Percentiles rank a stretch among this genome's conserved stretches.
Conservation (phyloP, 2,888 invertebrate genomes). For the Stenoptilia bipunctidactyla region DNA sequence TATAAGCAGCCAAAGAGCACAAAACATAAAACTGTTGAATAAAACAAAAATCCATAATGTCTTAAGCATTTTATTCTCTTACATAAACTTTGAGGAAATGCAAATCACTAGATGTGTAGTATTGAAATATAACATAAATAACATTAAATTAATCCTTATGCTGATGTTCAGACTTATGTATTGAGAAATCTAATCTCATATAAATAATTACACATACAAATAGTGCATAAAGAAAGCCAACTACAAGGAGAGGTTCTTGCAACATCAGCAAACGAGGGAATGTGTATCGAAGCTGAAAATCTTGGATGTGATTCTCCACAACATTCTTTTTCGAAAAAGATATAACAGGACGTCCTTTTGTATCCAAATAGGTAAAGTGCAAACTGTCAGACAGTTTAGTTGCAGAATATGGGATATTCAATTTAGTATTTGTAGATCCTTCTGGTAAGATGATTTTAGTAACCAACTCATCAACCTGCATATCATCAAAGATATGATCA, state of each 20-base stretch:
- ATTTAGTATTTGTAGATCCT: constrained; percentile 84
- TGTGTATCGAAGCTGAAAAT: constrained; percentile 90
- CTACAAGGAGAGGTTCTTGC: constrained; percentile 93
- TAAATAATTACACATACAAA: constrained; percentile 94
- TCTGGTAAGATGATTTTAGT: constrained; percentile 95
- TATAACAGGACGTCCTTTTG: constrained; percentile 91
- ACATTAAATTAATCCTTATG: constrained; percentile 55
- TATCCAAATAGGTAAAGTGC: constrained; percentile 95
- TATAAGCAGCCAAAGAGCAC: too few species aligned
- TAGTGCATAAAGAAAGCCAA: constrained; percentile 88
- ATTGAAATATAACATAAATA: constrained; percentile 19
- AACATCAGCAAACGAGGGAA: constrained; percentile 89
- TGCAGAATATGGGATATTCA: constrained; percentile 86
- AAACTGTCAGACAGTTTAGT: constrained; percentile 79
- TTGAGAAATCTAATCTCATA: constrained; percentile 96
- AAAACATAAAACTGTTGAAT: too few species aligned
- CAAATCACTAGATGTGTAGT: constrained; percentile 29
- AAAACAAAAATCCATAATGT: background rate
- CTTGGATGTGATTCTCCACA: constrained; percentile 96
- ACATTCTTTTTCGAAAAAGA: constrained; percentile 85
- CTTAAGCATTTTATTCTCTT: constrained; percentile 34
- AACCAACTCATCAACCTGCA: constrained; percentile 90
- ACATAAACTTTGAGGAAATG: constrained; percentile 34
- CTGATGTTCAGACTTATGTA: constrained; percentile 76
- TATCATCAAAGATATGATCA: constrained; percentile 97